Base-by-base conservation (phyloP, 2,113 vertebrate genomes). In the Takifugu flavidus region DNA sequence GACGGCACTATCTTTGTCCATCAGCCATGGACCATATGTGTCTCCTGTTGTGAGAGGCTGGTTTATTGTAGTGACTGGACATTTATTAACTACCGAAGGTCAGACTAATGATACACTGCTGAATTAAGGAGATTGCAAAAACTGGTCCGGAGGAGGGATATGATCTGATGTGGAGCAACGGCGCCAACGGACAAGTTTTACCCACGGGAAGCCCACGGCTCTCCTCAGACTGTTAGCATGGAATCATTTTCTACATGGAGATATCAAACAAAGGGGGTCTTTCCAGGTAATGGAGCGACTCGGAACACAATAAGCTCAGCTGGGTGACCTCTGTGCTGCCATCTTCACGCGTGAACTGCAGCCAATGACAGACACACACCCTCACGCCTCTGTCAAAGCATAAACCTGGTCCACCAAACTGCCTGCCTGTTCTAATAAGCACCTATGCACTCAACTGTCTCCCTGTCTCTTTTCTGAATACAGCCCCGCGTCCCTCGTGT, bases 331-430 rank as follows among this genome's bases (percentile, higher is more conserved):
- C 66, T 67, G 70, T n/a, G 58, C 70, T 42, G 71, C 74, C 43
- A 44, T 59, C 54, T 78, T 83, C 84, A 85, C 43, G 79, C 75
- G 64, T 81, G 74, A 86, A 65, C 62, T 84, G 70, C 76, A 67
- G 72, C 66, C 77, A 86, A 75, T 82, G 87, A 77, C 64, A 78
- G 70, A 72, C 72, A 43, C 27, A 52, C 46, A 57, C 34, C 34
- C 34, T 39, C 34, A 39, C 34, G 34, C 65, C 77, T 61, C 54
- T 51, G 50, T 59, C 27, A 25, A 39, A 67, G 61, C 62, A 60
- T 25, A 71, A 59, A 68, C 6, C 68, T 64, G 49, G 39, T 63
- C 58, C 14, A 52, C 75, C 62, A 29, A 62, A 6, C 65, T 1
- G 39, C 74, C 68, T 20, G n/a, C 28, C 43, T 3, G 42, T 26